A percentile compares a stretch with the other conserved stretches of the same genome.
These are phyloP conservation scores for Hetaerina titia DNA, from an alignment of 2,888 invertebrate genomes.

Conservation along the genomic window DNA sequence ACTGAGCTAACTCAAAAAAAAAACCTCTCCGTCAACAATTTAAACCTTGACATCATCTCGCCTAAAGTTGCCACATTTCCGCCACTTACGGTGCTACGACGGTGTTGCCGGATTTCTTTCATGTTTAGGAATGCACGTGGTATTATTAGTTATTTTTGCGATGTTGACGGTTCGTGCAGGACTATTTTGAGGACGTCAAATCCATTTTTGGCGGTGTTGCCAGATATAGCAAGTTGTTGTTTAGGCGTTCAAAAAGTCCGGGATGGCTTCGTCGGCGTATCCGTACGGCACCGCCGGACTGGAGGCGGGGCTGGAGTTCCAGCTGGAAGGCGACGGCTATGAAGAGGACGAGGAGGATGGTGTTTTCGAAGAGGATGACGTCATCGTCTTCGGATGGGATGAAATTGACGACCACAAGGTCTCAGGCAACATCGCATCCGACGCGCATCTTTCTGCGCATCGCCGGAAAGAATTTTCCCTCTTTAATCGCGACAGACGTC, in stretches of 20 bases:
- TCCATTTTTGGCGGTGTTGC: not conserved
- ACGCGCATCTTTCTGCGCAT: not conserved
- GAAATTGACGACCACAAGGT: not conserved
- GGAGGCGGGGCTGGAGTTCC: not conserved
- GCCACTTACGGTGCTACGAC: too few relatives aligned
- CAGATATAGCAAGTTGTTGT: not conserved
- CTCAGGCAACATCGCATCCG: not conserved
- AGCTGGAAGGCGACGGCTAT: not conserved
- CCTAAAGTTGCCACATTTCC: too few relatives aligned
- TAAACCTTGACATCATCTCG: too few relatives aligned
- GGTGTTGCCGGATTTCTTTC: too few relatives aligned
- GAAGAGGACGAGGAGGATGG: conserved; percentile 32
- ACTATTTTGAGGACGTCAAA: not conserved
- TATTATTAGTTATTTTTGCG: too few relatives aligned
- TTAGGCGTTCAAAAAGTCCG: too few relatives aligned
- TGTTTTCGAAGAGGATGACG: not conserved
- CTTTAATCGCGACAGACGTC: not conserved
- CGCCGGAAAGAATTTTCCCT: not conserved
- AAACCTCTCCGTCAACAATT: too few relatives aligned
- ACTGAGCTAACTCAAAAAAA: too few relatives aligned
- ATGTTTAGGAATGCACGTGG: too few relatives aligned
- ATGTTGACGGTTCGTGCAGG: not conserved
- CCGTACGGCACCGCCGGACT: not conserved
- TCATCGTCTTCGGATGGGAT: not conserved
- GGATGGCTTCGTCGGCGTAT: too few relatives aligned